phyloP scores from a whole-genome alignment of 1,140 invertebrate species.

The Ectropis grisescens region DNA sequence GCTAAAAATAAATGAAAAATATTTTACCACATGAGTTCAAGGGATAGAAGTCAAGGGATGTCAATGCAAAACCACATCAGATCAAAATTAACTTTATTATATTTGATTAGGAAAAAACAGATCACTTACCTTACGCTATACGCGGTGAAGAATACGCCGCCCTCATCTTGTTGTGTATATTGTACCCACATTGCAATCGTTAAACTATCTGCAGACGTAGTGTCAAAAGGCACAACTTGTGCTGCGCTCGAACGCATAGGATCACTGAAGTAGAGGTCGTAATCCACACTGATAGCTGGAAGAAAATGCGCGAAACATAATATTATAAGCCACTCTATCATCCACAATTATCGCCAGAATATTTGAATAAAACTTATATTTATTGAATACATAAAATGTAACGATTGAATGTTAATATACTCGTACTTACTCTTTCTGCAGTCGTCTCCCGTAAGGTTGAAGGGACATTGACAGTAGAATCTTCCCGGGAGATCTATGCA shows the following conservation, averaged over 20 bases:
- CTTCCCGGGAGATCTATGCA: constrained; percentile 94
- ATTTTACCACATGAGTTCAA: too few relatives aligned
- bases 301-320: constrained; percentile 31
- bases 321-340: too few relatives aligned
- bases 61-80: too few relatives aligned
- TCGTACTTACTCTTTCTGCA: constrained; percentile 88
- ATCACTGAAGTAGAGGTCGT: constrained; percentile 95
- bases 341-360: too few relatives aligned
- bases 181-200: constrained; percentile 97
- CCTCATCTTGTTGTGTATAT: constrained; percentile 90
- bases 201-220: constrained; percentile 81
- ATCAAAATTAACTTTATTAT: too few relatives aligned
- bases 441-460: constrained; percentile 95
- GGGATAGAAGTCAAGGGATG: too few relatives aligned
- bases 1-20: constrained; percentile 61
- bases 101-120: too few relatives aligned
- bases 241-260: constrained; percentile 88
- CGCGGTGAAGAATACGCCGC: constrained; percentile 93
- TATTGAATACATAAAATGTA: too few relatives aligned
- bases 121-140: constrained; percentile 78
- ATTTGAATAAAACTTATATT: too few relatives aligned
- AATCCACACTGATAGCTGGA: constrained; percentile 93
- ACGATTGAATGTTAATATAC: too few relatives aligned
- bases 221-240: constrained; percentile 90
- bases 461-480: constrained; percentile 96